Percentiles rank a stretch among this genome's conserved stretches.
These are phyloP conservation scores for Hirtodrosophila cameraria DNA, from an alignment of 2,888 invertebrate genomes.

Conservation along the genomic window DNA sequence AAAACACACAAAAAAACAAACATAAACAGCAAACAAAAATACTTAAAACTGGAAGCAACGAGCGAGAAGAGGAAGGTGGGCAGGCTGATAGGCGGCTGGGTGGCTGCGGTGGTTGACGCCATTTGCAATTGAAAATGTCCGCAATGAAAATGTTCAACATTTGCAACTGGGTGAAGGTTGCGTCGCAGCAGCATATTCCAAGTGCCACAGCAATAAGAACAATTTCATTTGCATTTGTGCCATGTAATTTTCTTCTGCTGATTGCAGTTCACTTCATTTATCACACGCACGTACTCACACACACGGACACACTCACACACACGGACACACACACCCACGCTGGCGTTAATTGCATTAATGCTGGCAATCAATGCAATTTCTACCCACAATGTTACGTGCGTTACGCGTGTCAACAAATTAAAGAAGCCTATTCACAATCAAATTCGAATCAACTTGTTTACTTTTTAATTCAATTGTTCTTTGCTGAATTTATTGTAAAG, in stretches of 20 bases:
- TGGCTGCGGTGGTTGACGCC: conserved; percentile 15
- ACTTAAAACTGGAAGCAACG: conserved; percentile 2
- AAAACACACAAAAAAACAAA: too few relatives aligned
- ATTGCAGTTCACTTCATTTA: conserved; percentile 33
- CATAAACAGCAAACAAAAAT: too few relatives aligned
- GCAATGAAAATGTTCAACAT: conserved; percentile 56
- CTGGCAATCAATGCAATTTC: not conserved
- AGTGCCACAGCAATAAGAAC: conserved; percentile 8
- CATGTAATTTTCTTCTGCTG: conserved; percentile 12
- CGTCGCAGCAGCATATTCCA: conserved; percentile 23
- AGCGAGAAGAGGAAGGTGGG: not conserved
- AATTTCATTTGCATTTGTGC: conserved; percentile 20
- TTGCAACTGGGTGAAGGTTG: conserved; percentile 75
- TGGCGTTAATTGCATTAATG: conserved; percentile 5
- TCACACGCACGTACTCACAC: conserved; percentile 14
- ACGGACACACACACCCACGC: conserved; percentile 6
- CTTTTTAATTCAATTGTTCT: too few relatives aligned
- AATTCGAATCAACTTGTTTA: too few relatives aligned
- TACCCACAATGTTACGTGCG: conserved; percentile 3
- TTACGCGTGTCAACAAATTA: too few relatives aligned
- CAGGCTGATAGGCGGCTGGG: not conserved
- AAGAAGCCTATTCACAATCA: too few relatives aligned
- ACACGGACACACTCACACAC: conserved; percentile 1
- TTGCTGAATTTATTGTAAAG: too few relatives aligned
- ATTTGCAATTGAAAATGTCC: conserved; percentile 50